Evolutionary conservation across 2,113 vertebrate species (phyloP).

Genomic region (Rhinichthys klamathensis): DNA sequence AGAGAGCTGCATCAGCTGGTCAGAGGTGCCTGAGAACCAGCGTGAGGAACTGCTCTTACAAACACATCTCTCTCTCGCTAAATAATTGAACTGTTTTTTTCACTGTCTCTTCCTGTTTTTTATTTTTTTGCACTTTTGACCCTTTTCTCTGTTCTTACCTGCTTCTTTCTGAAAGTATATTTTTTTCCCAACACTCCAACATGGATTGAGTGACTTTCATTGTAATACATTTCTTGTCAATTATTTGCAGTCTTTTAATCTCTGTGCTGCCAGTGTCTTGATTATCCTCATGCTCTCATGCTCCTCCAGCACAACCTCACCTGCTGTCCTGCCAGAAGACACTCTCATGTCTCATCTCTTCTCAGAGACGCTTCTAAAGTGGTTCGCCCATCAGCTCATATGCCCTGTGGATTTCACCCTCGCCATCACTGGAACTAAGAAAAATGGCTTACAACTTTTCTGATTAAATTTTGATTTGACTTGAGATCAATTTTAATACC

Average conservation of each 20-base stretch:
- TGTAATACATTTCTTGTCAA: background rate
- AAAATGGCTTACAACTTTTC: background rate
- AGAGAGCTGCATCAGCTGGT: background rate
- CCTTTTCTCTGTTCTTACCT: background rate
- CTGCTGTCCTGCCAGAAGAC: background rate
- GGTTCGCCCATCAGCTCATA: background rate
- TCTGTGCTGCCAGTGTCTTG: background rate
- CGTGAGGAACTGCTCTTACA: background rate
- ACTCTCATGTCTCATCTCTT: background rate
- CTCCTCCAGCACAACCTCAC: background rate
- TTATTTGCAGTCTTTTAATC: background rate
- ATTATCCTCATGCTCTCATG: background rate
- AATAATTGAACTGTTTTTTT: conserved; percentile 24
- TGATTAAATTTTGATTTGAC: background rate
- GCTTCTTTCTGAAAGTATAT: background rate
- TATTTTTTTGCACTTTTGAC: background rate
- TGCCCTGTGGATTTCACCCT: background rate
- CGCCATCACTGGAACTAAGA: background rate
- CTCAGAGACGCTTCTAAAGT: background rate
- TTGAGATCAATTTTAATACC: background rate
- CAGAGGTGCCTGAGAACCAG: background rate
- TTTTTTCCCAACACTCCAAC: background rate
- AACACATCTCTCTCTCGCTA: conserved; percentile 13
- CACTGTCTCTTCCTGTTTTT: background rate
- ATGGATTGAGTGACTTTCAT: background rate